Conservation (phyloP, 2,888 invertebrate species). For the Xiphydria camelus region DNA sequence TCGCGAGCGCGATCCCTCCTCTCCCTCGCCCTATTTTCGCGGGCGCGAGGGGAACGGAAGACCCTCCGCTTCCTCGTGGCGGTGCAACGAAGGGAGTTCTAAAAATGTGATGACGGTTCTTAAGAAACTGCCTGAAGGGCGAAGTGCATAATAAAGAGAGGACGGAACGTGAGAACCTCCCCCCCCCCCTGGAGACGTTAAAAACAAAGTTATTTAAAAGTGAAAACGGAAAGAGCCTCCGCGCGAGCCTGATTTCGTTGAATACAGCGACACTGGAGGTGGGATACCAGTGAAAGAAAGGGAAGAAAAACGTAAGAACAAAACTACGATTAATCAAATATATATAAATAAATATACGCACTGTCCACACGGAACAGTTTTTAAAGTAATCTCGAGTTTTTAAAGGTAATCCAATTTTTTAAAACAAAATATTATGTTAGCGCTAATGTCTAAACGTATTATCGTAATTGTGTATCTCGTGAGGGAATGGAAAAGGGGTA, state of each 20-base stretch:
- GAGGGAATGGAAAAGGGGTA: too few relatives aligned
- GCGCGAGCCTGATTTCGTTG: too few relatives aligned
- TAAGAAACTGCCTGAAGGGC: slow-evolving; percentile 45
- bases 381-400: slow-evolving; percentile 43
- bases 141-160: slow-evolving; percentile 48
- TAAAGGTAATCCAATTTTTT: slow-evolving; percentile 36
- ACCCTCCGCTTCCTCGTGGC: too few relatives aligned
- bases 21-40: too few relatives aligned
- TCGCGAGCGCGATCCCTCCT: too few relatives aligned
- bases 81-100: too few relatives aligned
- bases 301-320: slow-evolving; percentile 15
- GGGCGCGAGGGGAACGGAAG: too few relatives aligned
- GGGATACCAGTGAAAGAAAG: slow-evolving; percentile 45
- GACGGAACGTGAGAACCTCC: too few relatives aligned
- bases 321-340: slow-evolving; percentile 14
- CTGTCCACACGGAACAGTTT: slow-evolving; percentile 43
- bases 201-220: slow-evolving; percentile 12
- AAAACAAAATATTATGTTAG: slow-evolving; percentile 31
- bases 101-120: slow-evolving; percentile 51
- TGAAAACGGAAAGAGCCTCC: slow-evolving; percentile 2
- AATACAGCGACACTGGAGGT: slow-evolving; percentile 21
- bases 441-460: slow-evolving; percentile 43
- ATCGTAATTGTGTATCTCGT: slow-evolving; percentile 34
- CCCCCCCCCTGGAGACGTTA: too few relatives aligned
- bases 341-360: slow-evolving; percentile 17